Percentiles rank a stretch among this genome's conserved stretches.
phyloP scores from a whole-genome alignment of 2,888 invertebrate genomes.

The Eupithecia inturbata region DNA sequence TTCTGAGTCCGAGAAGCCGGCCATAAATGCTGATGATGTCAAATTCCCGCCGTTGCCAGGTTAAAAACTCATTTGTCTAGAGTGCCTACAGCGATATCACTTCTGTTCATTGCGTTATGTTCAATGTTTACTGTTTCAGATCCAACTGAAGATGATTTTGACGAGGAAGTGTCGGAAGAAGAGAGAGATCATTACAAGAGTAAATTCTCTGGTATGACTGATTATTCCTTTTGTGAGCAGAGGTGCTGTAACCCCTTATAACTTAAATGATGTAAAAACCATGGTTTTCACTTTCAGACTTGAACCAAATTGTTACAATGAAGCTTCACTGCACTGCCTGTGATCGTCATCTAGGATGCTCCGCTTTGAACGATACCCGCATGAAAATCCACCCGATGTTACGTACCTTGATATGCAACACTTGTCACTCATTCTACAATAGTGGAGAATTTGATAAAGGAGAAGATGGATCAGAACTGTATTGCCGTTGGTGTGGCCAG shows the following conservation, averaged over 20 bases:
- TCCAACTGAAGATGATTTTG: constrained; percentile 78
- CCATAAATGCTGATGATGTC: constrained; percentile 56
- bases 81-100: neutral
- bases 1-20: constrained; percentile 73
- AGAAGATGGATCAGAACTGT: constrained; percentile 92
- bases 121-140: constrained; percentile 57
- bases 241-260: neutral
- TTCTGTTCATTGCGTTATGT: neutral
- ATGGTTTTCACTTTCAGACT: constrained; percentile 68
- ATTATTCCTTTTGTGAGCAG: neutral
- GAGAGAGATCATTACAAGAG: constrained; percentile 80
- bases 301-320: constrained; percentile 83
- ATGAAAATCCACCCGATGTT: constrained; percentile 90
- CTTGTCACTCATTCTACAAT: constrained; percentile 90
- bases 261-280: neutral
- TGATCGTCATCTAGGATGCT: constrained; percentile 89
- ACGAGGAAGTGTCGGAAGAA: constrained; percentile 80
- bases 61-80: constrained; percentile 38
- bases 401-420: constrained; percentile 88
- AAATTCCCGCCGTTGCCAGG: constrained; percentile 79
- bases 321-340: constrained; percentile 90
- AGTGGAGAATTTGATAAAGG: constrained; percentile 93
- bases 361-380: constrained; percentile 85
- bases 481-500: constrained; percentile 93
- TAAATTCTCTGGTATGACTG: constrained; percentile 72